Conservation (phyloP, 1,140 invertebrate species). For the Thaumetopoea pityocampa region DNA sequence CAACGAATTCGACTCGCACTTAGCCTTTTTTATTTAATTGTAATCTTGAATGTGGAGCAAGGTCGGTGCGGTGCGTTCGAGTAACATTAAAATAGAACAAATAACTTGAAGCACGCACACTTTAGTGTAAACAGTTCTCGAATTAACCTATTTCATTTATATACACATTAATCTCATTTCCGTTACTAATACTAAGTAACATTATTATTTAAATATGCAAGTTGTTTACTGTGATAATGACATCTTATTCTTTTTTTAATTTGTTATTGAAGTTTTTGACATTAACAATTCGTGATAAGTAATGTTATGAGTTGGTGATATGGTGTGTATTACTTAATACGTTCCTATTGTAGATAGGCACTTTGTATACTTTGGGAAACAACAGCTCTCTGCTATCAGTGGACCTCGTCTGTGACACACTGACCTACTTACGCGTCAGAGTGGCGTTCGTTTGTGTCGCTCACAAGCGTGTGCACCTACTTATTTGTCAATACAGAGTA, state of each 20-base stretch:
- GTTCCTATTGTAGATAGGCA: conserved; percentile 2
- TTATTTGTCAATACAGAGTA: conserved; percentile 24
- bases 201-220: conserved; percentile 1
- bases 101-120: conserved; percentile 47
- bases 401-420: conserved; percentile 63
- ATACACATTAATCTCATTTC: conserved; percentile 8
- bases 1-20: conserved; percentile 16
- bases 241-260: too few relatives aligned
- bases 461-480: conserved; percentile 33
- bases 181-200: not conserved
- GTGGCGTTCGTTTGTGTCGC: conserved; percentile 48
- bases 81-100: conserved; percentile 59
- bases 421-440: conserved; percentile 56
- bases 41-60: conserved; percentile 57
- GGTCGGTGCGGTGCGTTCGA: conserved; percentile 52
- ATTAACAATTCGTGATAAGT: too few relatives aligned
- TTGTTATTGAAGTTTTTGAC: too few relatives aligned
- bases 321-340: too few relatives aligned
- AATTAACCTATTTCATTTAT: conserved; percentile 18
- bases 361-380: conserved; percentile 43
- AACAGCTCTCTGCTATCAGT: conserved; percentile 53
- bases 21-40: conserved; percentile 47
- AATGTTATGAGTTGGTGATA: too few relatives aligned
- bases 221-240: too few relatives aligned
- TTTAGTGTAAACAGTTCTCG: conserved; percentile 25